Evolutionary conservation across 2,797 vertebrate genomes (phyloP).

Genomic region (Hafferia zeledoni): DNA sequence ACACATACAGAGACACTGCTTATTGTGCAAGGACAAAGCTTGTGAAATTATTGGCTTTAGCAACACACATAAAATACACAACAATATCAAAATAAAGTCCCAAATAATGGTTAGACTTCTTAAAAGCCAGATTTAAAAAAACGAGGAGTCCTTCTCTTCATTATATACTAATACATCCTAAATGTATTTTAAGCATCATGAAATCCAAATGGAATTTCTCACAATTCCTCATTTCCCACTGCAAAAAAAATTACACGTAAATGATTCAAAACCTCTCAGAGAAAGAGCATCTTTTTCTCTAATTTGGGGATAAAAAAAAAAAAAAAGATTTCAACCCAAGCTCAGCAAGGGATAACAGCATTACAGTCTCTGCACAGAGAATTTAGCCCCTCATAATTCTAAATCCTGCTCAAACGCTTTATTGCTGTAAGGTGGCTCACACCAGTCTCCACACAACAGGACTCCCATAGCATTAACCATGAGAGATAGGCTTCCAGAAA

Average conservation of each 20-base stretch:
- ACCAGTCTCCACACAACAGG: conserved; percentile 54
- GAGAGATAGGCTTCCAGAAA: conserved; percentile 53
- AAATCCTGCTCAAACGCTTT: conserved; percentile 67
- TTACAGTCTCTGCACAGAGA: conserved; percentile 28
- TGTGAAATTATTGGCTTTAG: neutral
- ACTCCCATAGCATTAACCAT: conserved; percentile 62
- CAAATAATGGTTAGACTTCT: neutral
- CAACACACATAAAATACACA: neutral
- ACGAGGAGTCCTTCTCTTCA: neutral
- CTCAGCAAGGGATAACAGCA: conserved; percentile 68
- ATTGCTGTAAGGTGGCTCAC: conserved; percentile 61
- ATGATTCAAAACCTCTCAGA: conserved; percentile 37
- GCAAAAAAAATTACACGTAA: conserved; percentile 24
- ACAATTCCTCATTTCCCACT: conserved; percentile 25
- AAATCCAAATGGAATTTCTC: conserved; percentile 58
- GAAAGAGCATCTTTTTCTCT: neutral
- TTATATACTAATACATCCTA: neutral
- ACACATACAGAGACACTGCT: neutral
- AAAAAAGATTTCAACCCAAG: conserved; percentile 13
- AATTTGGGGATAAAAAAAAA: conserved; percentile 32
- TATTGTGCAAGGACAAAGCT: neutral
- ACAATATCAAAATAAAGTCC: neutral
- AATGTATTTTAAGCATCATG: conserved; percentile 41
- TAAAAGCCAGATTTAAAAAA: neutral
- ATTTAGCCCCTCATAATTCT: conserved; percentile 66